phyloP scores from a whole-genome alignment of 2,113 vertebrate genomes.

The Paralichthys olivaceus region DNA sequence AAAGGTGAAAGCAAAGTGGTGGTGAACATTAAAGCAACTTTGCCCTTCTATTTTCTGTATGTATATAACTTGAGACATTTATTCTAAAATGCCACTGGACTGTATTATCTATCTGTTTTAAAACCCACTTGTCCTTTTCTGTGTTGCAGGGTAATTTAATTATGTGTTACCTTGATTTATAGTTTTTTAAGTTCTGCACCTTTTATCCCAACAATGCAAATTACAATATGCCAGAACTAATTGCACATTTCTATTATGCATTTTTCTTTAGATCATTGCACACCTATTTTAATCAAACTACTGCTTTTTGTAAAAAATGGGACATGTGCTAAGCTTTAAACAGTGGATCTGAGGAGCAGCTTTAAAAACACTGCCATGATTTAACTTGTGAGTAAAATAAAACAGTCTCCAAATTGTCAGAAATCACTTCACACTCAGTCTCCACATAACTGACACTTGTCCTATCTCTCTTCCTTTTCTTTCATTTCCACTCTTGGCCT shows the following conservation, averaged over 20 bases:
- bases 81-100: slow-evolving; percentile 16
- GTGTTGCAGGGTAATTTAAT: background rate
- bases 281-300: no score
- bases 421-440: background rate
- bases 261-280: background rate
- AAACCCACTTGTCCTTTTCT: background rate
- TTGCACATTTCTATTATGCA: background rate
- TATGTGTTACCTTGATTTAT: background rate
- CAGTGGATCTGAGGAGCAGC: background rate
- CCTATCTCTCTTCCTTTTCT: background rate
- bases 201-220: background rate
- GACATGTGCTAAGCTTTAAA: background rate
- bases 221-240: background rate
- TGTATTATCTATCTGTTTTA: background rate
- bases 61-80: background rate
- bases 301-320: background rate
- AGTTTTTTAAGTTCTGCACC: no score
- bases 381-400: background rate
- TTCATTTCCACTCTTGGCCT: background rate
- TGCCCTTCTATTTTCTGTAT: slow-evolving; percentile 2
- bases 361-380: background rate
- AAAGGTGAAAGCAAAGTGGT: slow-evolving; percentile 49
- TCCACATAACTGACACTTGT: background rate
- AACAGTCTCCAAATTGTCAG: background rate
- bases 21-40: slow-evolving; percentile 17